These are phyloP conservation scores for Sturnus vulgaris DNA, from an alignment of 2,113 vertebrate species.

Conservation along the genomic window DNA sequence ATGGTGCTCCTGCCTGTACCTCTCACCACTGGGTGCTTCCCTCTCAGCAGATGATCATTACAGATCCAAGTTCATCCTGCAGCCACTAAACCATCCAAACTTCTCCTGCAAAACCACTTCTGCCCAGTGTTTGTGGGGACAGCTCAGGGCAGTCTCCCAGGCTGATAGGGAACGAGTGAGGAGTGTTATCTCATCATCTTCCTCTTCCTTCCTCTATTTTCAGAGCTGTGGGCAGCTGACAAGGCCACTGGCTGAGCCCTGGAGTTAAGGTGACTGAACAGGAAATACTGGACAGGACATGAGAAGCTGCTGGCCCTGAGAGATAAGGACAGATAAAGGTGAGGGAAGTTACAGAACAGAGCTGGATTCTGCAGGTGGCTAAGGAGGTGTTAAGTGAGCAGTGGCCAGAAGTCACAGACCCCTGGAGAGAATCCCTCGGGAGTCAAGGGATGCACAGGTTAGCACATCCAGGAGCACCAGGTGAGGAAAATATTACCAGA, in stretches of 20 bases:
- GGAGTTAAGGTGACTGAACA: neutral
- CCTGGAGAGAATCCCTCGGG: accelerated
- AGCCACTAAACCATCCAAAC: neutral
- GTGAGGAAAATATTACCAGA: neutral
- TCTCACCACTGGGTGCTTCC: neutral
- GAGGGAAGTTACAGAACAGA: neutral
- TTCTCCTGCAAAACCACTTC: neutral
- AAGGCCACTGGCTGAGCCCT: neutral
- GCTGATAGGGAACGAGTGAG: neutral
- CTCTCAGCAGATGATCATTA: neutral
- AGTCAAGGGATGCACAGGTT: neutral
- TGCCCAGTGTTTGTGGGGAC: neutral
- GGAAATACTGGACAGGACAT: neutral
- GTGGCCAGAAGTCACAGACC: neutral
- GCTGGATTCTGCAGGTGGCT: neutral
- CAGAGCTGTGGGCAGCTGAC: neutral
- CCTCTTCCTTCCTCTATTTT: neutral
- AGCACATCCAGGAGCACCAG: neutral
- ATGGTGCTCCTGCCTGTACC: neutral
- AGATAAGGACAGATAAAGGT: neutral
- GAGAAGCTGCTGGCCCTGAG: neutral
- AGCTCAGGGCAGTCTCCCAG: neutral
- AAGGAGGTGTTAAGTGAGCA: neutral
- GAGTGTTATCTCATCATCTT: neutral
- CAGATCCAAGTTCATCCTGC: neutral